A percentile compares a stretch with the other conserved stretches of the same genome.
phyloP scores from a whole-genome alignment of 2,113 vertebrate genomes.

The Thryonomys swinderianus region DNA sequence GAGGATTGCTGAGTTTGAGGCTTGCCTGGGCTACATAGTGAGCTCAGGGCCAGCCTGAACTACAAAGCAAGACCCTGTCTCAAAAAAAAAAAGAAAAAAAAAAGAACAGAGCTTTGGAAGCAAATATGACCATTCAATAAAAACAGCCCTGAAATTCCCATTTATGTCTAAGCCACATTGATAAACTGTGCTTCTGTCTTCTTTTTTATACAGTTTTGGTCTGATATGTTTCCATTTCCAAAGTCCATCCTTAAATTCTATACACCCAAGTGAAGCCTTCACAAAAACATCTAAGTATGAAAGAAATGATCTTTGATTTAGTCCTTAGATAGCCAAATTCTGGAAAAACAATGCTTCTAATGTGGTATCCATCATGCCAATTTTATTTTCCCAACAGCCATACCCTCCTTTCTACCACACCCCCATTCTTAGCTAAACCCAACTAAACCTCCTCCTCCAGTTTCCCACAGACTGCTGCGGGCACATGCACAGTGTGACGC shows the following conservation, averaged over 20 bases:
- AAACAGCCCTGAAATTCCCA: neutral
- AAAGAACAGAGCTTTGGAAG: neutral
- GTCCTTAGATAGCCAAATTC: neutral
- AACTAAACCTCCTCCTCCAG: neutral
- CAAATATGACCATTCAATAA: neutral
- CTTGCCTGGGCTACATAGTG: too few relatives aligned
- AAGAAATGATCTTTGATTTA: neutral
- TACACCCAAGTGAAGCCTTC: conserved; percentile 2
- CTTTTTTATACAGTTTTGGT: neutral
- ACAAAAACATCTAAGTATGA: conserved; percentile 43
- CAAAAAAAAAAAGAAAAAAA: too few relatives aligned
- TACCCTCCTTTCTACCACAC: neutral
- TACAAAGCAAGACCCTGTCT: too few relatives aligned
- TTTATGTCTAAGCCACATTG: neutral
- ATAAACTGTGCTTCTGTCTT: neutral
- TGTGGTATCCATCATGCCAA: neutral
- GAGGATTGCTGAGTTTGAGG: too few relatives aligned
- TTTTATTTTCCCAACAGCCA: neutral
- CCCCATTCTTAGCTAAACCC: neutral
- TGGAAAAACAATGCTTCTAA: conserved; percentile 37
- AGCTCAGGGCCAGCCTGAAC: too few relatives aligned
- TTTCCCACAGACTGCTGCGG: neutral
- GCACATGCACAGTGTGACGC: neutral
- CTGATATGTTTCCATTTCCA: neutral
- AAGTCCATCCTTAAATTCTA: conserved; percentile 2